Base-by-base conservation (phyloP, 1,140 invertebrate genomes). In the Eriocheir sinensis region DNA sequence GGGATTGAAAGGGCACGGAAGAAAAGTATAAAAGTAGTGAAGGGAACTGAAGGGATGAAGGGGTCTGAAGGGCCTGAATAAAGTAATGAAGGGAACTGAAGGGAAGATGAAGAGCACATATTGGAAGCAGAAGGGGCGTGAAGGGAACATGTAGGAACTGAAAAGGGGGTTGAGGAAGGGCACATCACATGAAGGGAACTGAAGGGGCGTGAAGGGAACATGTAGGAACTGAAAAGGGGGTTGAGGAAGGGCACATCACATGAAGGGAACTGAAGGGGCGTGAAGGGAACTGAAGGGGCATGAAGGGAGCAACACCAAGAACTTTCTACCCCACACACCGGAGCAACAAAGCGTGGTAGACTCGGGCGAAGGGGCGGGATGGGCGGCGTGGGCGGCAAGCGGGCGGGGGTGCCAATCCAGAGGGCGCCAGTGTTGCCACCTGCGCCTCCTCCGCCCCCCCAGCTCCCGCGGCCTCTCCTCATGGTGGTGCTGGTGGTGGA, bases 361-460 rank as follows among this genome's bases (percentile, higher is more conserved):
- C 32, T 93, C 92, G 0, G 91, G 91, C 1, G 93, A 94, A 72
- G 60, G 88, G 44, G 93, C 88, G 60, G 72, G 27, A 30, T 90
- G 88, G 93, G 93, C 93, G 79, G 93, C 86, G 34, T 90, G 88
- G 93, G 93, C 88, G 79, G 93, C 86, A 32, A 90, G 93, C 9
- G 93, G 88, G 72, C 93, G 93, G 8, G 93, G 93, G 88, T 94
- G 88, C 93, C 93, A 94, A 2, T 72, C 89, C 89, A 91, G 88
- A 32, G 89, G 72, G 15, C 93, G 72, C 93, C 93, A 94, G 89
- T 94, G 93, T 79, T 94, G 93, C 93, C 93, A 94, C 30, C 88
- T 41, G 3, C 93, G 60, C 30, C 93, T 60, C 41, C 91, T 53
- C 36, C 93, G 34, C 36, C 93, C 93, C 21, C 38, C 85, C 30